Evolutionary conservation across 2,888 invertebrate species (phyloP).

Genomic region (Erannis defoliaria): DNA sequence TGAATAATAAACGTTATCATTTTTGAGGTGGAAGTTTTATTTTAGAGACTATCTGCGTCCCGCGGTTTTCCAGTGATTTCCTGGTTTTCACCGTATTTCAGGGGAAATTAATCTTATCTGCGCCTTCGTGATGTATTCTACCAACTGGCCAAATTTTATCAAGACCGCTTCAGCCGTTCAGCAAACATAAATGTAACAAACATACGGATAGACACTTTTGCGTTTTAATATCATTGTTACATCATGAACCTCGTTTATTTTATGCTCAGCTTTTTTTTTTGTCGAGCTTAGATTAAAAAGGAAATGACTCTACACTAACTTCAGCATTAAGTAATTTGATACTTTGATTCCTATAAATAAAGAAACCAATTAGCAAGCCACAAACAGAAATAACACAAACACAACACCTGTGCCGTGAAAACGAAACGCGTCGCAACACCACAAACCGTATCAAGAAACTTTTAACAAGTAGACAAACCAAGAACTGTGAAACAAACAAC

Average conservation of each 20-base stretch:
- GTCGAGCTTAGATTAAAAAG: not conserved
- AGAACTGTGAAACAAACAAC: slow-evolving; percentile 78
- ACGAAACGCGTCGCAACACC: slow-evolving; percentile 51
- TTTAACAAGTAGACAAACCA: slow-evolving; percentile 69
- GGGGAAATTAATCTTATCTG: no score
- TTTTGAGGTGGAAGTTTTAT: not conserved
- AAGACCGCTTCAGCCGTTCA: no score
- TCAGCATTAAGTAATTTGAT: not conserved
- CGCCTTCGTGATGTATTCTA: no score
- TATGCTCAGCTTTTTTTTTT: no score
- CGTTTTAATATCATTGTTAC: no score
- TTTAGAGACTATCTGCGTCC: not conserved
- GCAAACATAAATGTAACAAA: no score
- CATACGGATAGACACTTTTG: no score
- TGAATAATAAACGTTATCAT: slow-evolving; percentile 11
- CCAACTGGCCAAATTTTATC: no score
- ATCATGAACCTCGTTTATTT: no score
- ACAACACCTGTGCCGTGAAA: slow-evolving; percentile 37
- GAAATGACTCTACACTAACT: not conserved
- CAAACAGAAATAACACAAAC: slow-evolving; percentile 14
- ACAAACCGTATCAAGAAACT: slow-evolving; percentile 66
- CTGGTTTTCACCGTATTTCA: no score
- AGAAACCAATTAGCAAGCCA: not conserved
- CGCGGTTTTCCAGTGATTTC: no score
- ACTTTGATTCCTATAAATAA: not conserved